Conservation (phyloP, 2,113 vertebrate genomes). For the Saguinus imperator region DNA sequence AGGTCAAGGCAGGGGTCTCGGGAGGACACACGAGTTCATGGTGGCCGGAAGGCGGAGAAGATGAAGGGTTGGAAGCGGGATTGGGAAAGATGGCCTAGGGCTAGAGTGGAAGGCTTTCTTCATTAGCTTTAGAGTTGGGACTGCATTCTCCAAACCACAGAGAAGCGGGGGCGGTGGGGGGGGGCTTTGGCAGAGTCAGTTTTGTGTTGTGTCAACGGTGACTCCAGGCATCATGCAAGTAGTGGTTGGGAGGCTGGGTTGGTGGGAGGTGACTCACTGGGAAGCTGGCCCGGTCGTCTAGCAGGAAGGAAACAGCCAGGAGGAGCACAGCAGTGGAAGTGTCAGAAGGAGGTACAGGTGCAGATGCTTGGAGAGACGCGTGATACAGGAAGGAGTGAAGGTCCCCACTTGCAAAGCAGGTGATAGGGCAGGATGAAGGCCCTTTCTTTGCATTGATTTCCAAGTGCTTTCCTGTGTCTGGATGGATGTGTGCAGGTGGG, state of each 20-base stretch:
- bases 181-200: no score
- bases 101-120: neutral
- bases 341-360: neutral
- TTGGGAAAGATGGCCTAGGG: neutral
- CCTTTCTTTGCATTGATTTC: no score
- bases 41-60: neutral
- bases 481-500: neutral
- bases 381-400: no score
- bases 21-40: neutral
- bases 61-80: neutral
- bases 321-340: no score
- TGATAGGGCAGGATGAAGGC: neutral
- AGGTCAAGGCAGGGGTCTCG: neutral
- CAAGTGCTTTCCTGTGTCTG: neutral
- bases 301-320: neutral
- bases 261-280: neutral
- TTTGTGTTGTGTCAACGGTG: no score
- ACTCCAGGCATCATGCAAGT: neutral
- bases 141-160: neutral
- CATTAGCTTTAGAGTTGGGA: neutral
- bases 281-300: rapidly evolving
- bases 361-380: neutral
- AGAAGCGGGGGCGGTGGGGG: neutral
- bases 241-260: neutral
- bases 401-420: neutral